Conservation (phyloP, 2,888 invertebrate genomes). For the Quadroppia sp. region DNA sequence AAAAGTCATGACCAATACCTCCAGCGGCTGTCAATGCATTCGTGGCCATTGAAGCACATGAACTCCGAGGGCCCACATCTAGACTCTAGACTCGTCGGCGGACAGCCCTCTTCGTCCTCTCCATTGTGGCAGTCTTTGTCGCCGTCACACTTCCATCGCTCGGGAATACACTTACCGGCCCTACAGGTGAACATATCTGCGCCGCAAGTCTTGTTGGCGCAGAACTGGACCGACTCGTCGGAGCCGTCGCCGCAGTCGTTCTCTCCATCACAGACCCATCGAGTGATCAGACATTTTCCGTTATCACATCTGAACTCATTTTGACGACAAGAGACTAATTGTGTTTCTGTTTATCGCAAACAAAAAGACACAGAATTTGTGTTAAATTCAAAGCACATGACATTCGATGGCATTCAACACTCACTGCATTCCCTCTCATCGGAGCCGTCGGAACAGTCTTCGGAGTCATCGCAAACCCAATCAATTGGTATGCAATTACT, state of each 20-base stretch:
- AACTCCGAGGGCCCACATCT: conserved; percentile 45
- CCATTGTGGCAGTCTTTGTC: conserved; percentile 57
- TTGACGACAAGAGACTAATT: conserved; percentile 31
- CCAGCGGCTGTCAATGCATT: conserved; percentile 24
- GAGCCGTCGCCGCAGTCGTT: conserved; percentile 54
- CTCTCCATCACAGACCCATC: conserved; percentile 53
- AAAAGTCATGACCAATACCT: not conserved
- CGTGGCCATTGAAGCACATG: conserved; percentile 45
- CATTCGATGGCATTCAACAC: not conserved
- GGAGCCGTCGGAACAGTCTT: conserved; percentile 73
- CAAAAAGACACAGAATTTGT: too few relatives aligned
- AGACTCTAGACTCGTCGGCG: conserved; percentile 13
- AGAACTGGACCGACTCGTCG: conserved; percentile 51
- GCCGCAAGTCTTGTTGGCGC: conserved; percentile 41
- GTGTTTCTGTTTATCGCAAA: too few relatives aligned
- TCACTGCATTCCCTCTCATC: conserved; percentile 61
- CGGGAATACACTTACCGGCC: conserved; percentile 54
- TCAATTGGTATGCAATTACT: conserved; percentile 21
- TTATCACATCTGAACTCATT: conserved; percentile 30
- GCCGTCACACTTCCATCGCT: conserved; percentile 50
- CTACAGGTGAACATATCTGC: conserved; percentile 61
- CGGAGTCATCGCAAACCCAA: conserved; percentile 18
- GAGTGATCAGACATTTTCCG: conserved; percentile 35
- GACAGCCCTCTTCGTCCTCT: conserved; percentile 48
- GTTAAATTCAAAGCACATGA: too few relatives aligned